phyloP scores from a whole-genome alignment of 2,797 vertebrate species.

The Pseudopleuronectes americanus region DNA sequence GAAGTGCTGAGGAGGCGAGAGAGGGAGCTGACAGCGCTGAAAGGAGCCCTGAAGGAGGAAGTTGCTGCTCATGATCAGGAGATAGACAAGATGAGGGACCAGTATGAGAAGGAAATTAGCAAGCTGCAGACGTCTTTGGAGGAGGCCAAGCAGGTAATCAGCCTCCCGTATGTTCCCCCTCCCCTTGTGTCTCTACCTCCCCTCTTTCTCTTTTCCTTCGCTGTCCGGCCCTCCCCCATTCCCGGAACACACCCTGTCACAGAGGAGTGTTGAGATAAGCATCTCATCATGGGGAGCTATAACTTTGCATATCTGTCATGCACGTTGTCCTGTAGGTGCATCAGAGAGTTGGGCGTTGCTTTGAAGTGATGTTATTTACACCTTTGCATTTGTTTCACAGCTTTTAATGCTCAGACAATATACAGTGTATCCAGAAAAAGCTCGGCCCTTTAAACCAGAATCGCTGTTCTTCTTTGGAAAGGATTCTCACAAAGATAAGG shows the following conservation, averaged over 20 bases:
- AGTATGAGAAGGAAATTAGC: constrained; percentile 89
- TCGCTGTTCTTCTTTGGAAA: constrained; percentile 13
- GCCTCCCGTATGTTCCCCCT: constrained; percentile 20
- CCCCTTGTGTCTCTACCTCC: constrained; percentile 27
- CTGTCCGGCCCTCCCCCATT: constrained; percentile 37
- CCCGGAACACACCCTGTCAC: constrained; percentile 51
- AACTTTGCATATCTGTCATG: not conserved
- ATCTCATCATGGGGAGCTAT: constrained; percentile 39
- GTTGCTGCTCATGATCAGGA: constrained; percentile 94
- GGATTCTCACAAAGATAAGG: not conserved
- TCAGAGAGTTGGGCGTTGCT: constrained; percentile 26
- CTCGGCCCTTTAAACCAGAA: constrained; percentile 1
- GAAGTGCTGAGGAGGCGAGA: constrained; percentile 92
- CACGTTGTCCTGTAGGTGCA: constrained; percentile 24
- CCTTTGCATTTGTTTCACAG: constrained; percentile 28
- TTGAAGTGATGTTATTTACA: constrained; percentile 52
- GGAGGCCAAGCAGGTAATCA: constrained; percentile 88
- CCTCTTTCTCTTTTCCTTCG: constrained; percentile 44
- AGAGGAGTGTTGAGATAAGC: constrained; percentile 63
- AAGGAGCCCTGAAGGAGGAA: constrained; percentile 96
- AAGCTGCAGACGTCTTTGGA: constrained; percentile 84
- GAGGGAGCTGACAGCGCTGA: constrained; percentile 93
- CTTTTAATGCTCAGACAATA: constrained; percentile 11
- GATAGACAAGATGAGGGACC: constrained; percentile 93
- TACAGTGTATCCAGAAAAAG: not conserved